Evolutionary conservation across 2,797 vertebrate species (phyloP).

Genomic region (Syngnathus rostellatus): DNA sequence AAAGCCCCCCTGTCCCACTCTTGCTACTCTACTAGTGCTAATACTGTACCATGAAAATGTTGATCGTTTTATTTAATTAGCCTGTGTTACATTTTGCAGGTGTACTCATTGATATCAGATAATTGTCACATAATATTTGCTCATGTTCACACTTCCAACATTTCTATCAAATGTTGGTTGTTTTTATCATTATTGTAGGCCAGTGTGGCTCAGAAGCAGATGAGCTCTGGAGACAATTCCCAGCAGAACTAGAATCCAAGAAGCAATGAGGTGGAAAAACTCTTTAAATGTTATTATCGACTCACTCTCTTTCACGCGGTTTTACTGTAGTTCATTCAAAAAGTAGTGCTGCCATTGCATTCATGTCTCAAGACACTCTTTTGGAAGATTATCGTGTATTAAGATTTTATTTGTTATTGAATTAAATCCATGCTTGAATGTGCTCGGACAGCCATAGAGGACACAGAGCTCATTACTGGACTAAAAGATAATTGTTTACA

Average conservation of each 20-base stretch:
- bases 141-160: conserved; percentile 12
- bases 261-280: conserved; percentile 24
- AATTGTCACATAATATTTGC: conserved; percentile 19
- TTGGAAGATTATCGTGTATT: not conserved
- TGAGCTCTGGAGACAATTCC: conserved; percentile 47
- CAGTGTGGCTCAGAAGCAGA: conserved; percentile 38
- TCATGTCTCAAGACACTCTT: not conserved
- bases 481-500: not conserved
- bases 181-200: conserved; percentile 30
- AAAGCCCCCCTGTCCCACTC: too few species aligned
- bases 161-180: conserved; percentile 22
- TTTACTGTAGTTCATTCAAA: not conserved
- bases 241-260: conserved; percentile 31
- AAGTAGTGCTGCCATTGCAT: not conserved
- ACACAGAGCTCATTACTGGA: not conserved
- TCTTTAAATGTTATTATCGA: conserved; percentile 10
- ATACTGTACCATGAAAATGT: not conserved
- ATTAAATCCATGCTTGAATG: not conserved
- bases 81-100: not conserved
- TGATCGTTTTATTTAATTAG: too few species aligned
- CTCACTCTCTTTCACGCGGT: not conserved
- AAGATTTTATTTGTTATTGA: not conserved
- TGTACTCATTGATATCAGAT: not conserved
- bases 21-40: too few species aligned
- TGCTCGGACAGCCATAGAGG: not conserved